Conservation (phyloP, 2,888 invertebrate genomes). For the Artemia sinica region DNA sequence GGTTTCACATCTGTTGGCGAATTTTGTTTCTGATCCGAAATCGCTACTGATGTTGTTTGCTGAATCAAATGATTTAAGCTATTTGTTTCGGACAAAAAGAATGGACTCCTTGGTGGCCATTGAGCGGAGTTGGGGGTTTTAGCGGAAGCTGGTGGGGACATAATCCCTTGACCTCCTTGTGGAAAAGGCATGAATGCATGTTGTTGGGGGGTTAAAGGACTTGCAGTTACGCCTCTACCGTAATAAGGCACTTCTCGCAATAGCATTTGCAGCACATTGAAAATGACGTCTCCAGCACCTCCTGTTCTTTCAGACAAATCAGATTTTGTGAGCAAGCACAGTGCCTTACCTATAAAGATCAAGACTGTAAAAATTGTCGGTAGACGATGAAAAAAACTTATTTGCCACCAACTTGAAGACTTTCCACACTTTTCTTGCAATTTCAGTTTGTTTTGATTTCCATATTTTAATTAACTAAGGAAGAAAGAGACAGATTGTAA, state of each 20-base stretch:
- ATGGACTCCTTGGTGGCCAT: slow-evolving; percentile 32
- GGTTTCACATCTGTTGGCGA: neutral
- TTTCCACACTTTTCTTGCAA: no score
- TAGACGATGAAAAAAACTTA: no score
- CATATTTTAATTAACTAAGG: no score
- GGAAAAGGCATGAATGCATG: slow-evolving; percentile 23
- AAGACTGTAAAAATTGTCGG: neutral
- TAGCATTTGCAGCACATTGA: slow-evolving; percentile 75
- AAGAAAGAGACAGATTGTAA: no score
- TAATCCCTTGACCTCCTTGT: slow-evolving; percentile 20
- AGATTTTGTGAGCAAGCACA: slow-evolving; percentile 69
- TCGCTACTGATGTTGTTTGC: slow-evolving; percentile 65
- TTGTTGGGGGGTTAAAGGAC: slow-evolving; percentile 24
- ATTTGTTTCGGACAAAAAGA: slow-evolving; percentile 31
- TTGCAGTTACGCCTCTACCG: slow-evolving; percentile 22
- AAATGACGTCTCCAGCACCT: slow-evolving; percentile 78
- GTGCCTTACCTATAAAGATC: slow-evolving; percentile 52
- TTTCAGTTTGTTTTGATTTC: neutral
- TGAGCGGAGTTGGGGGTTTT: slow-evolving; percentile 50
- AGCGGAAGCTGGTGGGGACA: slow-evolving; percentile 22
- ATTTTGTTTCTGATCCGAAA: slow-evolving; percentile 8
- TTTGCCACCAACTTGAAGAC: no score
- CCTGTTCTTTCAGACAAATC: slow-evolving; percentile 82
- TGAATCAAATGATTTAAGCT: slow-evolving; percentile 49
- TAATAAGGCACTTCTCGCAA: slow-evolving; percentile 33